phyloP scores from a whole-genome alignment of 1,140 invertebrate species.

The Aphelenchoides fujianensis region DNA sequence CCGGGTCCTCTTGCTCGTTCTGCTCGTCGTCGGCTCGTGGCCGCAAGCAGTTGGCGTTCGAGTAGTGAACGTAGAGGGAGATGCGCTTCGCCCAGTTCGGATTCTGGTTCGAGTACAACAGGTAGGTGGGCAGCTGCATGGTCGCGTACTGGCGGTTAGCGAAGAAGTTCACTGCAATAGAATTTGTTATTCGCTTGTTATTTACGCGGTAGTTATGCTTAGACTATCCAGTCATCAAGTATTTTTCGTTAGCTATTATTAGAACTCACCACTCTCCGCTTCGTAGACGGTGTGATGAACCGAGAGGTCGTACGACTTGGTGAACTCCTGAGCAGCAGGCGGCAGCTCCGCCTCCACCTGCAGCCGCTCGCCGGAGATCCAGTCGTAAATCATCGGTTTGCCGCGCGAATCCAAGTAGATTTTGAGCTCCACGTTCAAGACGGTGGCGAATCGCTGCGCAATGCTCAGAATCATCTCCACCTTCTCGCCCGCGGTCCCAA shows the following conservation, averaged over 20 bases:
- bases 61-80: neutral
- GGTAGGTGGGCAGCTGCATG: neutral
- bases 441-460: neutral
- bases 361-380: neutral
- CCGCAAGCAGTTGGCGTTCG: neutral
- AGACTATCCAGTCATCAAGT: no score
- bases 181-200: no score
- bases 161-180: neutral
- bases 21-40: neutral
- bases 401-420: neutral
- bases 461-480: neutral
- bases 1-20: neutral
- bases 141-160: neutral
- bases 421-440: neutral
- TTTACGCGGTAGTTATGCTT: no score
- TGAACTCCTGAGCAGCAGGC: neutral
- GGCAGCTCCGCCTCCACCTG: neutral
- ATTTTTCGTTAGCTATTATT: no score
- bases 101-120: neutral
- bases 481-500: neutral
- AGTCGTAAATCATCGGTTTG: neutral
- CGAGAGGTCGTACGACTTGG: neutral
- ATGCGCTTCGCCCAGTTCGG: neutral
- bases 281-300: neutral
- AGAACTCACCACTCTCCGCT: neutral